Evolutionary conservation across 2,888 invertebrate species (phyloP).

Genomic region (Oscheius myriophilus): DNA sequence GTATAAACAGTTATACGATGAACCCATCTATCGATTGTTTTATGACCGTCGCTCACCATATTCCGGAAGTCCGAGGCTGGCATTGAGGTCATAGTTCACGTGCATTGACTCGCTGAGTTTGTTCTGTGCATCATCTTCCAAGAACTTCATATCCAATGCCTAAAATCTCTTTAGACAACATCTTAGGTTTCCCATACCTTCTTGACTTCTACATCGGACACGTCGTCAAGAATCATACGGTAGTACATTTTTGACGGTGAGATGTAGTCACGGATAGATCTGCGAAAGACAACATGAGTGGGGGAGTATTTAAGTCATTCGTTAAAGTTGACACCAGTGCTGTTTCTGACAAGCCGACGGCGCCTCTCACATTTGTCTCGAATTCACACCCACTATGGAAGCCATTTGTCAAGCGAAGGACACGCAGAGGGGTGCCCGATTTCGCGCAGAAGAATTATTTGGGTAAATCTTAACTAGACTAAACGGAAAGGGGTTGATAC

Average conservation of each 20-base stretch:
- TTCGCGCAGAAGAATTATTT: constrained; percentile 23
- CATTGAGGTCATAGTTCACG: constrained; percentile 48
- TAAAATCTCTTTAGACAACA: not conserved
- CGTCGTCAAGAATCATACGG: constrained; percentile 46
- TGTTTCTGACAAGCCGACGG: constrained; percentile 2
- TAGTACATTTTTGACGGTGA: constrained; percentile 39
- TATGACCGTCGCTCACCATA: constrained; percentile 39
- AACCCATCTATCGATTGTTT: constrained; percentile 4
- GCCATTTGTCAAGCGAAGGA: constrained; percentile 27
- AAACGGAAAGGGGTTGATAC: not conserved
- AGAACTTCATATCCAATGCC: constrained; percentile 23
- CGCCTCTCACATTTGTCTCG: constrained; percentile 24
- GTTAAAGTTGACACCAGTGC: too few relatives aligned
- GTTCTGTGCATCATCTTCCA: constrained; percentile 36
- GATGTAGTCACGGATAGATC: constrained; percentile 8
- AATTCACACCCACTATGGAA: constrained; percentile 28
- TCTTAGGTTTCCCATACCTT: constrained; percentile 25
- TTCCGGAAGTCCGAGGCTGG: constrained; percentile 38
- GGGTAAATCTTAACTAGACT: constrained; percentile 5
- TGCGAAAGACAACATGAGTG: constrained; percentile 1
- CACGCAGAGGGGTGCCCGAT: constrained; percentile 20
- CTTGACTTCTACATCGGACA: constrained; percentile 46
- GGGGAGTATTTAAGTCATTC: too few relatives aligned
- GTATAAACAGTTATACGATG: constrained; percentile 22
- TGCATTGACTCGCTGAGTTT: constrained; percentile 56